A percentile compares a stretch with the other conserved stretches of the same genome.
phyloP scores from a whole-genome alignment of 2,113 vertebrate species.

The Chionis minor region DNA sequence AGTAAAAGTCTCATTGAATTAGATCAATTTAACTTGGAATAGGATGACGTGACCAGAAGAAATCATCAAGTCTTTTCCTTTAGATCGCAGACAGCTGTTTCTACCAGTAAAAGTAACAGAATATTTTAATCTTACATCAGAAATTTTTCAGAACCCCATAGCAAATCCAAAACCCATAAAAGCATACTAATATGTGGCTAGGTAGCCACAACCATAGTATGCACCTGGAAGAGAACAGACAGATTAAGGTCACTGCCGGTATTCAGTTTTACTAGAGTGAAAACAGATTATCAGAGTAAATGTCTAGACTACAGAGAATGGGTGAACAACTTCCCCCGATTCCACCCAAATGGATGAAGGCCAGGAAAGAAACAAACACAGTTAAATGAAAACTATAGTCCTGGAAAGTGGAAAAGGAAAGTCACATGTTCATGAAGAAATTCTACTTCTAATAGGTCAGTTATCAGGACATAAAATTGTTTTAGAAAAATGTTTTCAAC shows the following conservation, averaged over 20 bases:
- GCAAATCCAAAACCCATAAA: neutral
- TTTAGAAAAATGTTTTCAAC: neutral
- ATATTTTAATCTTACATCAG: neutral
- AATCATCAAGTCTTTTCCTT: neutral
- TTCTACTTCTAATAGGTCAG: neutral
- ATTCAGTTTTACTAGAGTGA: neutral
- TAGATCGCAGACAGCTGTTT: neutral
- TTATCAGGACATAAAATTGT: neutral
- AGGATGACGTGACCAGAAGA: neutral
- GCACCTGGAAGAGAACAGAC: neutral
- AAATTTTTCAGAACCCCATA: neutral
- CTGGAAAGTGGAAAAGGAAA: neutral
- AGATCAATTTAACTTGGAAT: neutral
- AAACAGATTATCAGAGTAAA: neutral
- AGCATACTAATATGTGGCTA: neutral
- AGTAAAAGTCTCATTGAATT: neutral
- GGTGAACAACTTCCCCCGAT: neutral
- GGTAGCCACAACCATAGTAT: neutral
- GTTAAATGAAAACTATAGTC: neutral
- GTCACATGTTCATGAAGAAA: neutral
- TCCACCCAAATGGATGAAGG: neutral
- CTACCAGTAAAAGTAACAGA: neutral
- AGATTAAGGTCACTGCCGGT: neutral
- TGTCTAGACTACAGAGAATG: neutral
- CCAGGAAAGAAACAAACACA: neutral